A percentile compares a stretch with the other conserved stretches of the same genome.
phyloP scores from a whole-genome alignment of 1,140 invertebrate species.

The Archegozetes longisetosus region DNA sequence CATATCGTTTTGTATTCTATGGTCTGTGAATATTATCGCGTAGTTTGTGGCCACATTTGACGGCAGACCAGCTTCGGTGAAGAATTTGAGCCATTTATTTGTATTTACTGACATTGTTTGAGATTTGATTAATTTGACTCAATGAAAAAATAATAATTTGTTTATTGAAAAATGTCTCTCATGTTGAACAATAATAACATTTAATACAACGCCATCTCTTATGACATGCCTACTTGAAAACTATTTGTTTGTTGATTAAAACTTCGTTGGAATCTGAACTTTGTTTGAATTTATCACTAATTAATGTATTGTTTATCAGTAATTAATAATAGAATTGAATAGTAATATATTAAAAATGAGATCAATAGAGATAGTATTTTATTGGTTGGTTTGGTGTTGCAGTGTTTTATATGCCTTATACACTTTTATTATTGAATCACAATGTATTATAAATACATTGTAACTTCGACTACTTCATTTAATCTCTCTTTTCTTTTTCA shows the following conservation, averaged over 20 bases:
- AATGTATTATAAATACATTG: not conserved
- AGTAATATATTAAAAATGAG: too few species aligned
- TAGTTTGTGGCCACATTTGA: slow-evolving; percentile 52
- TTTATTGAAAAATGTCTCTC: not conserved
- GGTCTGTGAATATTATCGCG: slow-evolving; percentile 61
- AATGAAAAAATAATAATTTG: not conserved
- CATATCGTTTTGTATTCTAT: slow-evolving; percentile 63
- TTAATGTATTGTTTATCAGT: too few species aligned
- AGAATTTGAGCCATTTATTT: slow-evolving; percentile 51
- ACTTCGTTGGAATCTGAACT: too few species aligned
- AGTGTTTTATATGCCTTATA: not conserved
- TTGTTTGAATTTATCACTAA: too few species aligned
- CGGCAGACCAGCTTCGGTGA: slow-evolving; percentile 56
- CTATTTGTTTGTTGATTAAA: too few species aligned
- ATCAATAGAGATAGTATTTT: not conserved
- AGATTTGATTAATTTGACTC: not conserved
- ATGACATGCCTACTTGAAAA: too few species aligned
- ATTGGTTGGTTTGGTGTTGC: not conserved
- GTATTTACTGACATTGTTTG: not conserved
- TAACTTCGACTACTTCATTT: not conserved
- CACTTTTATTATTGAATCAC: not conserved
- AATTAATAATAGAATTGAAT: too few species aligned
- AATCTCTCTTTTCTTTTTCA: not conserved
- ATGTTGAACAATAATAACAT: too few species aligned
- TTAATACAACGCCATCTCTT: too few species aligned